These are phyloP conservation scores for Drosophila silvestris DNA, from an alignment of 2,888 invertebrate species.

Conservation along the genomic window DNA sequence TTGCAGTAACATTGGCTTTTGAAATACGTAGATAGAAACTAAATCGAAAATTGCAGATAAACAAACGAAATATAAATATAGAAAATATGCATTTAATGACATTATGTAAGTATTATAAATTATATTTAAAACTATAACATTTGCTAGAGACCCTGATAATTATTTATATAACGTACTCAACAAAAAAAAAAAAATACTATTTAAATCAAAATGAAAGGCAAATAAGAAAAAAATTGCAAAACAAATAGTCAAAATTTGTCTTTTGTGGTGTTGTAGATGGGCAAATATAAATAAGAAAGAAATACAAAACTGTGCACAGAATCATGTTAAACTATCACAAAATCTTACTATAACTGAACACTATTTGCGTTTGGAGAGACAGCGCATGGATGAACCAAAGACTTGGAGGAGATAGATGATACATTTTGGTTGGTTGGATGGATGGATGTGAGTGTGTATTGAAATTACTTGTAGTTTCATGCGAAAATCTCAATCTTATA, in stretches of 20 bases:
- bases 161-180: conserved; percentile 18
- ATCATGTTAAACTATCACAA: conserved; percentile 66
- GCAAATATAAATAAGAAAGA: conserved; percentile 13
- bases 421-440: not conserved
- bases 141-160: conserved; percentile 69
- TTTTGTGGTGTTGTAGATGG: conserved; percentile 40
- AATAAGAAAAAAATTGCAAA: conserved; percentile 4
- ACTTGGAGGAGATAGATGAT: not conserved
- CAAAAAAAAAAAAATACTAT: not conserved
- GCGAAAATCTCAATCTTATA: conserved; percentile 6
- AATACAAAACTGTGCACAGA: conserved; percentile 36
- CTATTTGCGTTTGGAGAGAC: conserved; percentile 44
- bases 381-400: conserved; percentile 1
- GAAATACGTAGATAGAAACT: conserved; percentile 27
- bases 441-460: not conserved
- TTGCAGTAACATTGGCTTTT: conserved; percentile 45
- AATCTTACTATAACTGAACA: conserved; percentile 69
- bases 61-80: conserved; percentile 11
- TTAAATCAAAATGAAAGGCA: conserved; percentile 14
- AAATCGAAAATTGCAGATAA: conserved; percentile 28
- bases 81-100: conserved; percentile 13
- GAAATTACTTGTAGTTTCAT: not conserved
- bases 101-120: conserved; percentile 22
- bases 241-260: conserved; percentile 37
- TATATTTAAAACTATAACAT: conserved; percentile 61